Percentiles rank a stretch among this genome's conserved stretches.
Conservation (phyloP, 2,888 invertebrate species). For the Sarcophaga caerulescens region DNA sequence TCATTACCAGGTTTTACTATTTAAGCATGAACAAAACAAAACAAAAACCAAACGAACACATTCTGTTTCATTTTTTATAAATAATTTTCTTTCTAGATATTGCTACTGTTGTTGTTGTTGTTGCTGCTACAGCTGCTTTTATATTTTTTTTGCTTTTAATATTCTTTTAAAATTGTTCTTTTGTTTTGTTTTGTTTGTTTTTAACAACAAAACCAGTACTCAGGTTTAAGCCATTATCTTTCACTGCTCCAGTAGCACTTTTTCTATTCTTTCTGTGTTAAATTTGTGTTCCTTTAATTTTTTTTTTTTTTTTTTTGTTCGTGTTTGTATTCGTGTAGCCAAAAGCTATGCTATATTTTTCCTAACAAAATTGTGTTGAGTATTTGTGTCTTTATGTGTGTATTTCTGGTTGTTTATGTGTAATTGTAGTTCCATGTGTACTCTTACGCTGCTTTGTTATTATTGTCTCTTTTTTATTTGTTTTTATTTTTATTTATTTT, state of each 20-base stretch:
- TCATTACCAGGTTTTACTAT: constrained; percentile 48
- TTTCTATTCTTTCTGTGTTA: constrained; percentile 5
- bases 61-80: constrained; percentile 30
- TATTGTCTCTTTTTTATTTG: not conserved
- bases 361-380: too few relatives aligned
- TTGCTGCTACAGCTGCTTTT: too few relatives aligned
- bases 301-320: not conserved
- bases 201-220: constrained; percentile 26
- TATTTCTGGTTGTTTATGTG: not conserved
- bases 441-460: not conserved
- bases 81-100: not conserved
- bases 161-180: constrained; percentile 18
- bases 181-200: constrained; percentile 36
- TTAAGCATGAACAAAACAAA: constrained; percentile 11
- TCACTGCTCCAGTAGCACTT: constrained; percentile 5
- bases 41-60: not conserved
- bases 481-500: not conserved
- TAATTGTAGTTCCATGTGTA: too few relatives aligned
- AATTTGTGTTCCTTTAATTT: not conserved
- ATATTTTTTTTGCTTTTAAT: not conserved
- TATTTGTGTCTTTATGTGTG: too few relatives aligned
- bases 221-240: constrained; percentile 56
- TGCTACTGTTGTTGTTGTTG: not conserved
- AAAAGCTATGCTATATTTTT: constrained; percentile 17
- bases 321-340: not conserved